A percentile compares a stretch with the other conserved stretches of the same genome.
These are phyloP conservation scores for Steatocranus sp. DNA, from an alignment of 2,797 vertebrate species.

Conservation along the genomic window DNA sequence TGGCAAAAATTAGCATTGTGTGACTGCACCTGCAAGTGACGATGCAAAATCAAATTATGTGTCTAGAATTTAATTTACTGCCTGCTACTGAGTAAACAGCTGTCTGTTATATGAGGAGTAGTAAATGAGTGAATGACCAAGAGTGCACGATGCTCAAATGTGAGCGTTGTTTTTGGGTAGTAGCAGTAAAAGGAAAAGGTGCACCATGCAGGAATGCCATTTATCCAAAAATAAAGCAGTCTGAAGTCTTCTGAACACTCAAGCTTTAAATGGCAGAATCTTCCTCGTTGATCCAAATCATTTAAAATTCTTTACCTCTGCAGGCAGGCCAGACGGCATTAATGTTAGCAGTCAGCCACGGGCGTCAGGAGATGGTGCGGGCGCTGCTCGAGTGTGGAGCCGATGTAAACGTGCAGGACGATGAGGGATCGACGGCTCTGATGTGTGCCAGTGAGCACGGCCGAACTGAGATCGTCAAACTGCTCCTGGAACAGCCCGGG, in stretches of 20 bases:
- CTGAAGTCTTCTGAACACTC: not conserved
- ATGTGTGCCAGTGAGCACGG: slow-evolving; percentile 97
- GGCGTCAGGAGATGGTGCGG: slow-evolving; percentile 89
- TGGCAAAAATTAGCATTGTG: not conserved
- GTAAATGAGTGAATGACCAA: not conserved
- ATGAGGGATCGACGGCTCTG: slow-evolving; percentile 90
- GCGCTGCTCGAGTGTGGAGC: slow-evolving; percentile 85
- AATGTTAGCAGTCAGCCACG: slow-evolving; percentile 93
- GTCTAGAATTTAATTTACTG: not conserved
- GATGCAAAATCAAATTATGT: not conserved
- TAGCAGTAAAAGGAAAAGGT: not conserved
- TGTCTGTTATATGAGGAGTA: not conserved
- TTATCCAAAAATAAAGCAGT: not conserved
- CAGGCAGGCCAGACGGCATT: slow-evolving; percentile 93
- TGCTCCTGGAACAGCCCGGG: slow-evolving; percentile 86
- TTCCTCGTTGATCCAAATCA: not conserved
- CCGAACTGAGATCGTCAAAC: slow-evolving; percentile 83
- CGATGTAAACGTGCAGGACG: slow-evolving; percentile 87
- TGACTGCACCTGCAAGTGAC: not conserved
- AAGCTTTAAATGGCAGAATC: not conserved
- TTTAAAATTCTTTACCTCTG: not conserved
- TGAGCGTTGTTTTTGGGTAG: not conserved
- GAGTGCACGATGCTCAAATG: not conserved
- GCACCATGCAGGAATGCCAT: not conserved
- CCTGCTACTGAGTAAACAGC: not conserved